Percentiles rank a stretch among this genome's conserved stretches.
Evolutionary conservation across 2,888 invertebrate species (phyloP).

Genomic region (Caenorhabditis sp.): DNA sequence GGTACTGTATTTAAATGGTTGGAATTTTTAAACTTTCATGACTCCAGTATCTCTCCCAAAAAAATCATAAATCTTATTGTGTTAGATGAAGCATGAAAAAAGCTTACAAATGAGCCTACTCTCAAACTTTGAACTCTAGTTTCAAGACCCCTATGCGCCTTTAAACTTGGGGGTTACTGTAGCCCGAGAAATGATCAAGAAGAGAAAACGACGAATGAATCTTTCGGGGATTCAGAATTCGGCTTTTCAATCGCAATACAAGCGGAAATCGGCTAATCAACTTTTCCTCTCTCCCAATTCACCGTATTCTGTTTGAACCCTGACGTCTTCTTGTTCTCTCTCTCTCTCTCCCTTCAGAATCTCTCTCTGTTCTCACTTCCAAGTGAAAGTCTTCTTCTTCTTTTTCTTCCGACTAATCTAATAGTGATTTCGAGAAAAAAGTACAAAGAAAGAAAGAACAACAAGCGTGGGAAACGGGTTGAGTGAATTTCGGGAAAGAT

Average conservation of each 20-base stretch:
- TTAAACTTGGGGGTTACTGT: background rate
- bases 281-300: background rate
- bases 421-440: too few relatives aligned
- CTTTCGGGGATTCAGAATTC: background rate
- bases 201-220: background rate
- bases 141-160: background rate
- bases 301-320: too few relatives aligned
- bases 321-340: too few relatives aligned
- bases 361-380: too few relatives aligned
- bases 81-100: background rate
- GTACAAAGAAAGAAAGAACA: too few relatives aligned
- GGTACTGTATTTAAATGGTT: background rate
- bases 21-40: background rate
- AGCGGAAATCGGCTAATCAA: slow-evolving; percentile 12
- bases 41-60: background rate
- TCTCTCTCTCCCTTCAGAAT: too few relatives aligned
- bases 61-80: background rate
- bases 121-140: background rate
- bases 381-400: too few relatives aligned
- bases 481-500: too few relatives aligned
- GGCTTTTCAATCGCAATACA: background rate
- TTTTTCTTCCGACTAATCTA: too few relatives aligned
- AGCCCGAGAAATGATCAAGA: background rate
- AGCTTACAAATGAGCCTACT: background rate
- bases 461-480: too few relatives aligned